Base-by-base conservation (phyloP, 2,797 vertebrate species). In the Enteromius unitaeniatus region DNA sequence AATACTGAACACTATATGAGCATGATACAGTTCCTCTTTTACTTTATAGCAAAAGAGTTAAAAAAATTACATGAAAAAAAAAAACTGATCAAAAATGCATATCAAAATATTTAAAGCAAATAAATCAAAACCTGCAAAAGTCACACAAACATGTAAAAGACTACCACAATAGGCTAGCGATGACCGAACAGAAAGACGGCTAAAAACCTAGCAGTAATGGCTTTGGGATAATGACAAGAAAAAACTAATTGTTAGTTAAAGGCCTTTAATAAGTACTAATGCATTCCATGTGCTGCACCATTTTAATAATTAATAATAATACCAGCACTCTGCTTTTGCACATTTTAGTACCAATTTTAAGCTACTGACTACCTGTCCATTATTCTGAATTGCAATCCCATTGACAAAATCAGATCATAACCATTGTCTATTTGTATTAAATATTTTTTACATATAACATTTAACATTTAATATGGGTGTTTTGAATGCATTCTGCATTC, bases 261-360 rank as follows among this genome's bases (percentile, higher is more conserved):
- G 3, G 34, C 53, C 31, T 69, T 21, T 62, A 45, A 74, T 55
- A 62, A 84, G 75, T 21, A 77, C 77, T 86, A 82, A 86, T 86
- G 85, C 53, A 72, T 51, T 84, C 5, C 72, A 85, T 84, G 62
- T 79, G 70, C 45, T 23, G 49, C 68, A 82, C 82, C 34, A 73
- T 89, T 86, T 89, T 45, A 90, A 87, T 87, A 88, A 88, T 86
- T 87, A 76, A 89, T 88, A 80, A 86, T 81, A 70, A 78, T 84
- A 86, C 68, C 58, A 83, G 78, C 60, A 62, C 79, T 84, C 23
- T 49, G 60, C 55, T 77, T 79, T 84, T 62, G 83, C 76, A 83
- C 65, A 79, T 84, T 86, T 65, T 70, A 76, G 77, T 77, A 13
- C 68, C 49, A 77, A 65, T 53, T 76, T 77, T 40, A 68, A 81